These are phyloP conservation scores for Muricea muricata DNA, from an alignment of 92 coral and sea anemone species.

Conservation along the genomic window DNA sequence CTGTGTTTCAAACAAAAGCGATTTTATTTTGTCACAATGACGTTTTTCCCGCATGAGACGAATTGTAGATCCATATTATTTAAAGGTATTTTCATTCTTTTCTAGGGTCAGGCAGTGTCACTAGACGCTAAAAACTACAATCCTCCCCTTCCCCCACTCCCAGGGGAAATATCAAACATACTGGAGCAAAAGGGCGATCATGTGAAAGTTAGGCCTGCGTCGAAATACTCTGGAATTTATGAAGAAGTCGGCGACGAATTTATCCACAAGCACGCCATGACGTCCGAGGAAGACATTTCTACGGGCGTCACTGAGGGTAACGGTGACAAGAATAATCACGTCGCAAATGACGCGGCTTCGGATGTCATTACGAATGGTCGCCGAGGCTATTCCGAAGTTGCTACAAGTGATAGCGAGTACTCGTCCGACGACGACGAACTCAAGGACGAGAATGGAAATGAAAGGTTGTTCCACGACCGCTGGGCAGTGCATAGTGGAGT, in stretches of 20 bases:
- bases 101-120: conserved; percentile 12
- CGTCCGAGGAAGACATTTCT: not conserved
- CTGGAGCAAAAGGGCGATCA: not conserved
- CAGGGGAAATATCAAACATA: conserved; percentile 41
- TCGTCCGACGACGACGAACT: conserved; percentile 33
- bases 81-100: not conserved
- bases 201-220: not conserved
- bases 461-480: conserved; percentile 82
- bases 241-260: conserved; percentile 39
- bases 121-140: conserved; percentile 69
- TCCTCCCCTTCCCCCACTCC: conserved; percentile 94
- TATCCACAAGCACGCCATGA: not conserved
- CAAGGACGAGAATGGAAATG: conserved; percentile 22
- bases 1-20: too few relatives aligned
- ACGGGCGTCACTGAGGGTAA: not conserved
- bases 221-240: conserved; percentile 34
- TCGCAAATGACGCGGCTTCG: not conserved
- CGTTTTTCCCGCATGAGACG: too few relatives aligned
- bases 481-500: conserved; percentile 89
- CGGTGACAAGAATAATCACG: not conserved
- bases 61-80: not conserved
- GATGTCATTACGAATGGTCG: conserved; percentile 6
- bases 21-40: too few relatives aligned
- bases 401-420: conserved; percentile 37
- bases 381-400: conserved; percentile 12